Evolutionary conservation across 2,113 vertebrate genomes (phyloP).

Genomic region (Lophotis ruficrista): DNA sequence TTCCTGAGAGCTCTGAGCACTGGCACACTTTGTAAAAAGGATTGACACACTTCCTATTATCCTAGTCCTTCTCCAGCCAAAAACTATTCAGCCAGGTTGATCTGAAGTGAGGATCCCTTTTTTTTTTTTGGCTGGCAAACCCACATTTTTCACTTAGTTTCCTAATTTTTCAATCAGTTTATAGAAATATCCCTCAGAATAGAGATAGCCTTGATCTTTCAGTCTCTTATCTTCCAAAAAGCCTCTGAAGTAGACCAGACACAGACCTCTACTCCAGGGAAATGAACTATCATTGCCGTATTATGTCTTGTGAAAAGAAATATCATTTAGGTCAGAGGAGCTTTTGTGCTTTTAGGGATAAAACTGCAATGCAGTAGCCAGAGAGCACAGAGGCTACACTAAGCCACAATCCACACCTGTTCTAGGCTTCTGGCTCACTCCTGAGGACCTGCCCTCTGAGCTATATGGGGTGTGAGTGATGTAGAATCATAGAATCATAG

Average conservation of each 20-base stretch:
- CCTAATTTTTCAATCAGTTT: not conserved
- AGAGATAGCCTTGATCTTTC: not conserved
- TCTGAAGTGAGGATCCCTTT: not conserved
- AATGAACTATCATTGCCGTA: not conserved
- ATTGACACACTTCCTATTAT: not conserved
- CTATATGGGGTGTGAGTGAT: rapidly evolving
- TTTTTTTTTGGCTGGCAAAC: not conserved
- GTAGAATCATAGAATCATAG: too few relatives aligned
- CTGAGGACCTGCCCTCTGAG: not conserved
- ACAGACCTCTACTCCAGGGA: not conserved
- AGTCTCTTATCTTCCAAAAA: not conserved
- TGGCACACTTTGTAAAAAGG: rapidly evolving
- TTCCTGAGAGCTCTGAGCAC: not conserved
- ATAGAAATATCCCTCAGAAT: not conserved
- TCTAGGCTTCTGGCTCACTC: not conserved
- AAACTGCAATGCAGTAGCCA: not conserved
- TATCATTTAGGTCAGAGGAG: not conserved
- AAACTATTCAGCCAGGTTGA: not conserved
- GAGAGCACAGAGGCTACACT: not conserved
- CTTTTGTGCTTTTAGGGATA: not conserved
- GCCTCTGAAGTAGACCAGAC: not conserved
- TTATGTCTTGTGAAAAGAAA: not conserved
- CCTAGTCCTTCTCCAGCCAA: not conserved
- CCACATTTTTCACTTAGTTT: not conserved
- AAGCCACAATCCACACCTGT: not conserved